Conservation (phyloP, 2,888 invertebrate genomes). For the Apodemia mormo region DNA sequence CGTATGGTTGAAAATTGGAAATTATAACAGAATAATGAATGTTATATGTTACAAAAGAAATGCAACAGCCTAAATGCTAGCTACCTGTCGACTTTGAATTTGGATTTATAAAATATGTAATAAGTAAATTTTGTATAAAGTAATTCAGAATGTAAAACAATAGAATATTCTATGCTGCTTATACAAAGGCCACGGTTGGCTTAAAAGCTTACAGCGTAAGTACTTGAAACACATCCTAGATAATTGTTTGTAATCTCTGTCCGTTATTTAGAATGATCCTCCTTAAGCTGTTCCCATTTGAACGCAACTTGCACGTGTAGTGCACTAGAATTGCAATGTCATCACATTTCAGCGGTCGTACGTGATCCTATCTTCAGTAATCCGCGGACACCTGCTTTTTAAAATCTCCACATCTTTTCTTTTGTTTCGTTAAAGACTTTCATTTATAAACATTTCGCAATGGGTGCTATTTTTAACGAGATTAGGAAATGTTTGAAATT, state of each 20-base stretch:
- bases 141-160: no score
- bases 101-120: no score
- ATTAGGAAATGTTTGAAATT: no score
- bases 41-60: no score
- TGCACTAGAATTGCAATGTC: conserved; percentile 70
- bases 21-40: no score
- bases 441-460: background rate
- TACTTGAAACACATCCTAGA: conserved; percentile 17
- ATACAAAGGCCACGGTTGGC: background rate
- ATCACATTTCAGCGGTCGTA: conserved; percentile 63
- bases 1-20: no score
- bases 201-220: conserved; percentile 11
- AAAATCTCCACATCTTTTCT: conserved; percentile 41
- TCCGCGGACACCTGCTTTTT: conserved; percentile 73
- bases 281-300: conserved; percentile 48
- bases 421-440: conserved; percentile 20
- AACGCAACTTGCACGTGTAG: conserved; percentile 53
- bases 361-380: conserved; percentile 76
- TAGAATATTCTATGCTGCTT: background rate
- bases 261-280: conserved; percentile 34
- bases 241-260: conserved; percentile 29
- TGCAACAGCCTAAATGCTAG: no score
- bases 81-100: no score
- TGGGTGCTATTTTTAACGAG: background rate
- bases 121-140: no score